Base-by-base conservation (phyloP, 2,888 invertebrate species). In the Micoletzkya japonica region DNA sequence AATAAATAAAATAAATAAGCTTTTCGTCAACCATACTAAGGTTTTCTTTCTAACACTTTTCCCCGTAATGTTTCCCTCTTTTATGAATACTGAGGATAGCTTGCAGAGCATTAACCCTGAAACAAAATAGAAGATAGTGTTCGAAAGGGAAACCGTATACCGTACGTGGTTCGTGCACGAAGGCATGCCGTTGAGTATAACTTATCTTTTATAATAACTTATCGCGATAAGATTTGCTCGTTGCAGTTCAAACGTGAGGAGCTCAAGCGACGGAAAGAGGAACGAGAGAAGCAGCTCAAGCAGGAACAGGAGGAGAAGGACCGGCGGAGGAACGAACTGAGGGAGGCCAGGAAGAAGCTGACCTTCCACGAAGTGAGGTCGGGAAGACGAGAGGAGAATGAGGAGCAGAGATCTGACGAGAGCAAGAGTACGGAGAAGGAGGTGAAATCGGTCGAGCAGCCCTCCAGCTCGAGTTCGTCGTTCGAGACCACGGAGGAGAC, bases 221-320 rank as follows among this genome's bases (percentile, higher is more conserved):
- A 50, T 4, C 50, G 4, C 4, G 24, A 7, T 50, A n/a, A 3
- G 56, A n/a, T 28, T 39, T 60, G 3, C 4, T 37, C 17, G 6
- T 60, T 37, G 1, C 64, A 66, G 64, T 34, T 30, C 1, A 66
- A 66, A 37, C 36, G 36, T 17, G 54, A 66, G 10, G 36, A 66
- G 14, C 37, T 66, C 14, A 28, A 30, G 6, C 36, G 37, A 6
- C 26, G 64, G 10, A 52, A 66, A 20, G 64, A 66, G 37, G 54
- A 54, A 20, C 54, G 37, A 20, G 64, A 66, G 1, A 50, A 28
- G 36, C 24, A 28, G 28, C 17, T 20, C 4, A 4, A 6, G 20
- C 52, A 37, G 64, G 64, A 66, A 37, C 26, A 54, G 54, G 54
- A 66, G 54, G 64, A 66, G 37, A 52, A 54, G 64, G 64, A 37